These are phyloP conservation scores for Pyralis farinalis DNA, from an alignment of 2,888 invertebrate species.

Conservation along the genomic window DNA sequence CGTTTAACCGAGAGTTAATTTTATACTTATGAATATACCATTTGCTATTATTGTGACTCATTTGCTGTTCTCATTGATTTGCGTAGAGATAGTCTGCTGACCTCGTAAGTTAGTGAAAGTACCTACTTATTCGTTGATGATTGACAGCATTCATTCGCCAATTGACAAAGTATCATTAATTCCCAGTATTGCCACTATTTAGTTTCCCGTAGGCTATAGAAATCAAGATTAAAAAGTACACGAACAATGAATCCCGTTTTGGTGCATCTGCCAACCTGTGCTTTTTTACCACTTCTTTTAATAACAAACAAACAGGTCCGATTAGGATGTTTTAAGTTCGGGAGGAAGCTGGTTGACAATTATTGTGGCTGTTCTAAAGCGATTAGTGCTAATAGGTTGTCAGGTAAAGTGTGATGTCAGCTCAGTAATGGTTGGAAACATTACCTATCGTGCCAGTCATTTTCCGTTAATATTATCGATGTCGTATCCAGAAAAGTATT, in stretches of 20 bases:
- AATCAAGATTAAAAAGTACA: background rate
- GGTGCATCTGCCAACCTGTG: constrained; percentile 1
- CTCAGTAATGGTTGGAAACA: constrained; percentile 3
- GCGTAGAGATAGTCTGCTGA: constrained; percentile 29
- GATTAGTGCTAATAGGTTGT: constrained; percentile 7
- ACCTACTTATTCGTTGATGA: too few species aligned
- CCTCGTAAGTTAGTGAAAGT: constrained; percentile 54
- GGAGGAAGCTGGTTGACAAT: background rate
- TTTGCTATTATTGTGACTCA: constrained; percentile 27
- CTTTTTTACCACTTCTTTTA: background rate
- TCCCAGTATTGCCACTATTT: background rate
- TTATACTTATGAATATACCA: constrained; percentile 9
- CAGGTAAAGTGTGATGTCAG: constrained; percentile 2
- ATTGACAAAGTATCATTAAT: too few species aligned
- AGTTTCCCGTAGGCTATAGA: background rate
- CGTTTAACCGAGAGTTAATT: constrained; percentile 22
- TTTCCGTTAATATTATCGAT: constrained; percentile 5
- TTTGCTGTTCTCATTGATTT: constrained; percentile 31
- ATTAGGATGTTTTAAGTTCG: constrained; percentile 1
- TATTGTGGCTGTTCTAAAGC: background rate
- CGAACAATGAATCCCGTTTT: constrained; percentile 5
- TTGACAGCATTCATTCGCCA: constrained; percentile 29
- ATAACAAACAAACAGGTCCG: constrained; percentile 4
- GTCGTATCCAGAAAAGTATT: too few species aligned
- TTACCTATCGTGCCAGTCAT: constrained; percentile 6